Evolutionary conservation across 37 sponge, comb jelly and placozoan genomes (phyloP).

Genomic region (Cladorhizidae sp.): DNA sequence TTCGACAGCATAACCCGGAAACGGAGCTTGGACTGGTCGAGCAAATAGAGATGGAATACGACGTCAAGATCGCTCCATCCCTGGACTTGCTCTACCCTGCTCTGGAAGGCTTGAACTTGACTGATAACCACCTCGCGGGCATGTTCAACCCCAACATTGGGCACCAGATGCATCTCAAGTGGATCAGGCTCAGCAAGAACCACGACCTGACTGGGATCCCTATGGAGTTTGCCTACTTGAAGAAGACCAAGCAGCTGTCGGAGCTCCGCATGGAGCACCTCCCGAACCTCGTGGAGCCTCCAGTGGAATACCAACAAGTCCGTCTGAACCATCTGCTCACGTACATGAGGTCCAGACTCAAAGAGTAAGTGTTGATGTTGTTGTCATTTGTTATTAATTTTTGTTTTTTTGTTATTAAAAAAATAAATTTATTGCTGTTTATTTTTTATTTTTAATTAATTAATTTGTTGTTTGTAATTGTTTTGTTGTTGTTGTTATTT

Average conservation of each 20-base stretch:
- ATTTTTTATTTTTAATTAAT: conserved; percentile 9
- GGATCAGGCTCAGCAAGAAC: conserved; percentile 51
- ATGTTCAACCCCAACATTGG: conserved; percentile 71
- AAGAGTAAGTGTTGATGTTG: conserved; percentile 54
- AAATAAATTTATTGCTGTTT: background rate
- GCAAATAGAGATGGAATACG: background rate
- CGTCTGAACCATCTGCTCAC: conserved; percentile 52
- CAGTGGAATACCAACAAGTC: conserved; percentile 53
- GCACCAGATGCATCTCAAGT: conserved; percentile 58
- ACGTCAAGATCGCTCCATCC: background rate
- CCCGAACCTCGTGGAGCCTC: conserved; percentile 65
- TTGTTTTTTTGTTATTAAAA: background rate
- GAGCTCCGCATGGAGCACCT: conserved; percentile 35
- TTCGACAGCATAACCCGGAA: conserved; percentile 15
- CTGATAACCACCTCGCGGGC: conserved; percentile 56
- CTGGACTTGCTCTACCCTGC: conserved; percentile 75
- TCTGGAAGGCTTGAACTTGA: conserved; percentile 56
- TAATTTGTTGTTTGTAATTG: no score
- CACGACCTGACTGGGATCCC: conserved; percentile 54
- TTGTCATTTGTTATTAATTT: background rate
- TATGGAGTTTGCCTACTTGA: conserved; percentile 72
- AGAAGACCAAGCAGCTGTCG: conserved; percentile 39
- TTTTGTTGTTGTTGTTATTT: background rate
- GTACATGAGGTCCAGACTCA: conserved; percentile 80
- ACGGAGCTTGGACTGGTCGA: background rate